Percentiles rank a stretch among this genome's conserved stretches.
Conservation (phyloP, 2,113 vertebrate genomes). For the Cygnus atratus region DNA sequence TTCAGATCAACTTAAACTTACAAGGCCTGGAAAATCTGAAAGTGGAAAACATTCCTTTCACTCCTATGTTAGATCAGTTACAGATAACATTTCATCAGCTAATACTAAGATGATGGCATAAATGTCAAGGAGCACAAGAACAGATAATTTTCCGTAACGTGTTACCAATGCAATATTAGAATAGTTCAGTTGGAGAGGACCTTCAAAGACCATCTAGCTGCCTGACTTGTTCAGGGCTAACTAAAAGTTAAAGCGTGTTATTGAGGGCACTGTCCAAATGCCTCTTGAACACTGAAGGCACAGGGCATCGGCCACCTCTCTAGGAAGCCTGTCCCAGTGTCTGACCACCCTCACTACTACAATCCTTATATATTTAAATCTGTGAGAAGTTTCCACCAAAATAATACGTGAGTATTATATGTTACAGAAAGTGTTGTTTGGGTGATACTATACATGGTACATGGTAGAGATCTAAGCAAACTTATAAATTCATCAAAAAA, state of each 20-base stretch:
- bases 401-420: background rate
- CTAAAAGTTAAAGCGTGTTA: too few relatives aligned
- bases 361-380: background rate
- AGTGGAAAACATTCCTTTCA: background rate
- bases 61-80: background rate
- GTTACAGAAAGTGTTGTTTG: background rate
- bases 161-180: background rate
- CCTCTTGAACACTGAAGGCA: too few relatives aligned
- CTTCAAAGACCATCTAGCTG: too few relatives aligned
- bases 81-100: background rate
- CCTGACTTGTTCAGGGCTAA: too few relatives aligned
- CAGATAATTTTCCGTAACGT: background rate
- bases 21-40: background rate
- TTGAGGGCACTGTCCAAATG: too few relatives aligned
- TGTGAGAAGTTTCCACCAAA: background rate
- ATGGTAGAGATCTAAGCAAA: conserved; percentile 9
- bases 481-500: background rate
- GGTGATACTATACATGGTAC: background rate
- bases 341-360: background rate
- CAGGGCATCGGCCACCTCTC: too few relatives aligned
- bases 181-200: too few relatives aligned
- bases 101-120: background rate
- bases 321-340: too few relatives aligned
- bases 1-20: background rate
- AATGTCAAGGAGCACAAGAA: background rate